Percentiles rank a stretch among this genome's conserved stretches.
phyloP scores from a whole-genome alignment of 2,888 invertebrate genomes.

The Hybos culiciformis region DNA sequence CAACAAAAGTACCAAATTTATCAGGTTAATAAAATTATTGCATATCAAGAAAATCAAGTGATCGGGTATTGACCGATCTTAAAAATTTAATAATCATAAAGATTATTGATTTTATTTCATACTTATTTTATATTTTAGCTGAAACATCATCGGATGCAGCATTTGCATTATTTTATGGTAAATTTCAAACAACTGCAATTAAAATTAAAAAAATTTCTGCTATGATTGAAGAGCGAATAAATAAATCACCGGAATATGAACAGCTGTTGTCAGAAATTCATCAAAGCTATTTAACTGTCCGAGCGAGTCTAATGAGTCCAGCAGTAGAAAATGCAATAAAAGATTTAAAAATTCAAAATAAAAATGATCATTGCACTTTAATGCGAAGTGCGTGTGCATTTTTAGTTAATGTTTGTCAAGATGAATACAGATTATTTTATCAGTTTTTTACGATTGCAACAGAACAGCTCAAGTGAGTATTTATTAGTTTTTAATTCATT shows the following conservation, averaged over 20 bases:
- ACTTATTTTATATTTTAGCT: constrained; percentile 7
- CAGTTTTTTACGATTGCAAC: constrained; percentile 74
- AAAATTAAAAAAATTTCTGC: constrained; percentile 69
- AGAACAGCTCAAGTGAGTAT: constrained; percentile 46
- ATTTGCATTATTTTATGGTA: constrained; percentile 81
- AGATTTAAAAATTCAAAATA: constrained; percentile 47
- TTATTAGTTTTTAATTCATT: not conserved
- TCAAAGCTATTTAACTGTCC: constrained; percentile 63
- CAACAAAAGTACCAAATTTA: constrained; percentile 18
- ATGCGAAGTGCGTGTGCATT: constrained; percentile 81
- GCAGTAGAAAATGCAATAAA: constrained; percentile 56
- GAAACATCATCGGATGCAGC: constrained; percentile 46
- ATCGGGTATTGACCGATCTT: too few relatives aligned
- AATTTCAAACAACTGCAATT: constrained; percentile 84
- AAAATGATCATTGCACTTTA: constrained; percentile 67
- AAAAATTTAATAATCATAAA: not conserved
- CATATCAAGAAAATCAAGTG: too few relatives aligned
- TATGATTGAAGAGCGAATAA: constrained; percentile 65
- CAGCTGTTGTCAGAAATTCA: constrained; percentile 65
- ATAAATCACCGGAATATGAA: constrained; percentile 58
- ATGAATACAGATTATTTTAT: constrained; percentile 81
- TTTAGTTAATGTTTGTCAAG: constrained; percentile 83
- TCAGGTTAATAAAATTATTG: not conserved
- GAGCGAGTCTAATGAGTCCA: constrained; percentile 52
- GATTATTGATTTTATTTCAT: not conserved